Percentiles rank a stretch among this genome's conserved stretches.
Conservation (phyloP, 2,113 vertebrate genomes). For the Sinocyclocheilus anshuiensis region DNA sequence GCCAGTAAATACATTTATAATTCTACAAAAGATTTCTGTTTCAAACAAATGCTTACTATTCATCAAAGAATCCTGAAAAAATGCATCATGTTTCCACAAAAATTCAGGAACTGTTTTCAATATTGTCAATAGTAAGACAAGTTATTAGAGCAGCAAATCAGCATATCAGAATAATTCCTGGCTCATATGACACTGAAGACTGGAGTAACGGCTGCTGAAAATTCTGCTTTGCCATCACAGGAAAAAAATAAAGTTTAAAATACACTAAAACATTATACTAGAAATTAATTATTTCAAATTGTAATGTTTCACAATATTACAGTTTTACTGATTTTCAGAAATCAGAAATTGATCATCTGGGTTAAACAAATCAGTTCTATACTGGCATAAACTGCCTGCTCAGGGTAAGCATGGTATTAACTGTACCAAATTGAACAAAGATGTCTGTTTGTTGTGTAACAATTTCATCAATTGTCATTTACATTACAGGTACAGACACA, state of each 20-base stretch:
- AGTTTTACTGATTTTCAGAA: neutral
- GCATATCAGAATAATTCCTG: too few relatives aligned
- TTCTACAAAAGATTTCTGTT: neutral
- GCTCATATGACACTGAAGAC: neutral
- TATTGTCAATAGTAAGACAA: neutral
- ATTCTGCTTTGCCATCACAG: neutral
- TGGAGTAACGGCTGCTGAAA: neutral
- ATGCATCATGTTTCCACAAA: neutral
- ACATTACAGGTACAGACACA: slow-evolving; percentile 14
- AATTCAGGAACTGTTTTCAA: neutral
- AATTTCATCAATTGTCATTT: neutral
- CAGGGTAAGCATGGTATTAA: neutral
- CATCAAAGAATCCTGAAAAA: neutral
- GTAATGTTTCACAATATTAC: neutral
- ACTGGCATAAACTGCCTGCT: neutral
- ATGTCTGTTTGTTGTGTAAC: slow-evolving; percentile 8
- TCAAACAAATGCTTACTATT: neutral
- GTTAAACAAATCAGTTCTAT: neutral
- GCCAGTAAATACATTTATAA: neutral
- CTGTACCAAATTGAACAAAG: slow-evolving; percentile 4
- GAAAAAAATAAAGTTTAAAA: neutral
- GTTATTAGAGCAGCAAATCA: too few relatives aligned
- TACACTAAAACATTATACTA: neutral
- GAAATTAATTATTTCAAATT: neutral
- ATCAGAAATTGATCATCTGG: neutral